Percentiles rank a stretch among this genome's conserved stretches.
These are phyloP conservation scores for Chloroclysta siterata DNA, from an alignment of 2,888 invertebrate species.

Conservation along the genomic window DNA sequence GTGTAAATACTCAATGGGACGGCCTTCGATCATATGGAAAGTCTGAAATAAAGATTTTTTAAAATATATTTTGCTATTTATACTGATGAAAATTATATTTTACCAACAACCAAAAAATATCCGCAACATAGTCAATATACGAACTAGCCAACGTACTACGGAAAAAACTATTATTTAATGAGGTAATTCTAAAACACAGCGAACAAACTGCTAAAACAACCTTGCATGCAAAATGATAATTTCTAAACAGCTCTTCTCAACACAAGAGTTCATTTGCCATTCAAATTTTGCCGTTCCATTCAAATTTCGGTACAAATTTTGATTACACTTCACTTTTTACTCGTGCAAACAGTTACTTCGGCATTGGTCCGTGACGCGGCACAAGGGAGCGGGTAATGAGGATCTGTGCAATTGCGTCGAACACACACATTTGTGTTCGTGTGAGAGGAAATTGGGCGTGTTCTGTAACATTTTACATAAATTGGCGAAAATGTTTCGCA, in stretches of 20 bases:
- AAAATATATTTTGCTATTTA: too few relatives aligned
- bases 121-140: too few relatives aligned
- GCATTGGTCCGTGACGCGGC: slow-evolving; percentile 36
- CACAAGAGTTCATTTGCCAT: slow-evolving; percentile 21
- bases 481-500: slow-evolving; percentile 12
- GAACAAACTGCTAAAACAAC: background rate
- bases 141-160: too few relatives aligned
- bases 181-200: too few relatives aligned
- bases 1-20: too few relatives aligned
- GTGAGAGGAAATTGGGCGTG: slow-evolving; percentile 32
- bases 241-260: slow-evolving; percentile 7
- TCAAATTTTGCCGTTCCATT: slow-evolving; percentile 20
- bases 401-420: slow-evolving; percentile 37
- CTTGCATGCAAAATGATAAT: slow-evolving; percentile 8
- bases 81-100: too few relatives aligned
- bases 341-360: slow-evolving; percentile 34
- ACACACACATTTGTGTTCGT: slow-evolving; percentile 28
- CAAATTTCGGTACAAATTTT: slow-evolving; percentile 30
- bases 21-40: too few relatives aligned
- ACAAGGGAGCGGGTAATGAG: slow-evolving; percentile 41
- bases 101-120: too few relatives aligned
- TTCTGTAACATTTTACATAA: slow-evolving; percentile 22
- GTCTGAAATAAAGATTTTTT: too few relatives aligned
- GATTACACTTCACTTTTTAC: slow-evolving; percentile 30
- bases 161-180: too few relatives aligned